Percentiles rank a stretch among this genome's conserved stretches.
These are phyloP conservation scores for Phrynosoma blainvillii DNA, from an alignment of 2,113 vertebrate species.

Conservation along the genomic window DNA sequence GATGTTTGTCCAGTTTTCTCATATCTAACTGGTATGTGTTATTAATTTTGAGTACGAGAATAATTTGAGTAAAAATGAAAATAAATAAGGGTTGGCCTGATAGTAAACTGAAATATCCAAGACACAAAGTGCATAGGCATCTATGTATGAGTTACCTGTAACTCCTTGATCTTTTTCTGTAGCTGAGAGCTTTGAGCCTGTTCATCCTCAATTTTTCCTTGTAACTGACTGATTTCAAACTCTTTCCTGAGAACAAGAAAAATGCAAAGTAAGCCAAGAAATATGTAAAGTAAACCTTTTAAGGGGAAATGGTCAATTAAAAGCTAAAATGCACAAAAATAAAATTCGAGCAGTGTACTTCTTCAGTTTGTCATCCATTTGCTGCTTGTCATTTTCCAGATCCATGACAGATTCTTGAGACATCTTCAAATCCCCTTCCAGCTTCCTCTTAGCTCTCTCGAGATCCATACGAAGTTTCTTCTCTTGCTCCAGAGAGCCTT, in stretches of 20 bases:
- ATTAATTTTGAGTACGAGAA: slow-evolving; percentile 6
- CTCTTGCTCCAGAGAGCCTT: slow-evolving; percentile 83
- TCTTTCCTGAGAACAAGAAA: slow-evolving; percentile 78
- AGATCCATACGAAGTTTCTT: slow-evolving; percentile 83
- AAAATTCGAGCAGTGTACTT: slow-evolving; percentile 70
- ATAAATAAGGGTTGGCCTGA: too few species aligned
- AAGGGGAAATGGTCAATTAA: neutral
- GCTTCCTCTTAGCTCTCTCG: slow-evolving; percentile 81
- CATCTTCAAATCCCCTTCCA: slow-evolving; percentile 81
- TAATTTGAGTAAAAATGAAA: neutral
- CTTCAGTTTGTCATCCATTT: slow-evolving; percentile 82
- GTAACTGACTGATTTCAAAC: slow-evolving; percentile 83
- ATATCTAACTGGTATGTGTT: neutral
- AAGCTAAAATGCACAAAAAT: neutral
- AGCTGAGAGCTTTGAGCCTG: slow-evolving; percentile 78
- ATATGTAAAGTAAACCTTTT: neutral
- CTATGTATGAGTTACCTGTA: slow-evolving; percentile 66
- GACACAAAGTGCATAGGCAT: too few species aligned
- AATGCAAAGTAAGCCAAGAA: slow-evolving; percentile 21
- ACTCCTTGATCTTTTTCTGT: slow-evolving; percentile 85
- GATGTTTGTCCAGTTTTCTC: neutral
- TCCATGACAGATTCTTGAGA: slow-evolving; percentile 77
- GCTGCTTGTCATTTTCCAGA: slow-evolving; percentile 77
- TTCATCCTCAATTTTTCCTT: slow-evolving; percentile 81
- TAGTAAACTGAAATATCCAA: too few species aligned